Conservation (phyloP, 1,140 invertebrate species). For the Leptoteleia sp. region DNA sequence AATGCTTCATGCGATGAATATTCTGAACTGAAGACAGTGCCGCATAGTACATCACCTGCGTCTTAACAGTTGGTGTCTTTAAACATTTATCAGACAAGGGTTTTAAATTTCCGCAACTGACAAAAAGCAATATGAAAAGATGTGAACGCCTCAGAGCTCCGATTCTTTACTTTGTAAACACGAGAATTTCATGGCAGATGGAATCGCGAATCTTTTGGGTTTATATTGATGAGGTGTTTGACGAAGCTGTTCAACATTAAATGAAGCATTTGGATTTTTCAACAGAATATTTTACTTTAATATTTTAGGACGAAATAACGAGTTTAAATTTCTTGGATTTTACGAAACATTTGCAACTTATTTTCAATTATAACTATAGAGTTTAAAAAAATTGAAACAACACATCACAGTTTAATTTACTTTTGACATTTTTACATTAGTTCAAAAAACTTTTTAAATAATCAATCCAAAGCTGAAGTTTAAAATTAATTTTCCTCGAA, state of each 20-base stretch:
- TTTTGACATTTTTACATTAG: too few species aligned
- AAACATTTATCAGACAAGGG: constrained; percentile 25
- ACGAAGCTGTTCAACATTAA: not conserved
- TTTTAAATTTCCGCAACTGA: constrained; percentile 5
- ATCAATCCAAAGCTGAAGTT: too few species aligned
- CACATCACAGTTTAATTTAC: too few species aligned
- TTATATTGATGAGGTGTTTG: constrained; percentile 17
- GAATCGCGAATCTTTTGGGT: constrained; percentile 6
- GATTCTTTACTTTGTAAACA: constrained; percentile 16
- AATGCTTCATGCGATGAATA: constrained; percentile 6
- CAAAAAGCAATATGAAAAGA: constrained; percentile 23
- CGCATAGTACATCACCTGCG: constrained; percentile 10
- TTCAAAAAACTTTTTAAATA: too few species aligned
- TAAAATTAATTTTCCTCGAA: too few species aligned
- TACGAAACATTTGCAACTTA: too few species aligned
- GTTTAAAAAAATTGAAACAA: too few species aligned
- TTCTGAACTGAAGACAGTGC: constrained; percentile 5
- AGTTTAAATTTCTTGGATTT: too few species aligned
- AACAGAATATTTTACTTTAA: not conserved
- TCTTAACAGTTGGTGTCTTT: not conserved
- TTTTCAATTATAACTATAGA: too few species aligned
- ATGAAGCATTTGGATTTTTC: not conserved
- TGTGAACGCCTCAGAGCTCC: not conserved
- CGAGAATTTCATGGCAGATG: constrained; percentile 18
- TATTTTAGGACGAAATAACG: not conserved